Conservation (phyloP, 2,888 invertebrate species). For the Phania funesta region DNA sequence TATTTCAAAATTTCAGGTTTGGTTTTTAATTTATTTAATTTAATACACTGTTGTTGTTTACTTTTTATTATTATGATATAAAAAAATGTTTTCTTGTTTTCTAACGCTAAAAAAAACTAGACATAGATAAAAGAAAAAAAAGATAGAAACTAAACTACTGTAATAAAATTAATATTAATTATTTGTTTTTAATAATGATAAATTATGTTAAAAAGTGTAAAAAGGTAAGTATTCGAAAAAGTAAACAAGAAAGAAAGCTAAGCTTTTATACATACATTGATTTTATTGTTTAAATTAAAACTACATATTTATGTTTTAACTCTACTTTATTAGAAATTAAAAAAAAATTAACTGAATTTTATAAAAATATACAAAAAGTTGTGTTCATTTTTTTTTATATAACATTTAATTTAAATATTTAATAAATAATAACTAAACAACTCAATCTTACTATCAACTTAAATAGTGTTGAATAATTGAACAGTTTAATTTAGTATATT, state of each 20-base stretch:
- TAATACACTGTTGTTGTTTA: constrained; percentile 27
- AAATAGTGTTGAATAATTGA: too few species aligned
- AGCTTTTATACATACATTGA: constrained; percentile 53
- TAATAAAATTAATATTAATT: constrained; percentile 13
- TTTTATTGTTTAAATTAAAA: constrained; percentile 44
- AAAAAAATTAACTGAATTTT: constrained; percentile 3
- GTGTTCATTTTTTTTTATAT: neutral
- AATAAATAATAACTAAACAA: neutral
- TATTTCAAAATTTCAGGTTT: constrained; percentile 59
- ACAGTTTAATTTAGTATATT: too few species aligned
- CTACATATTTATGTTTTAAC: constrained; percentile 28
- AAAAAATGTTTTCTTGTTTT: constrained; percentile 41
- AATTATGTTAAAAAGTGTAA: neutral
- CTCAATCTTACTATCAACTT: too few species aligned
- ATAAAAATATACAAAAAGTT: constrained; percentile 33
- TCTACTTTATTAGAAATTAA: constrained; percentile 9
- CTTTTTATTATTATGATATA: neutral
- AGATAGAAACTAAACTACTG: constrained; percentile 15
- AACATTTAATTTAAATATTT: neutral
- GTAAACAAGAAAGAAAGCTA: constrained; percentile 32
- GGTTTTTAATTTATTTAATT: constrained; percentile 25
- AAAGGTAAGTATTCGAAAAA: neutral
- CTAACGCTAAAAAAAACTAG: constrained; percentile 42
- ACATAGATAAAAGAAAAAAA: constrained; percentile 29
- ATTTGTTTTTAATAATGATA: constrained; percentile 19